Base-by-base conservation (phyloP, 2,888 invertebrate species). In the Oscheius sp. region DNA sequence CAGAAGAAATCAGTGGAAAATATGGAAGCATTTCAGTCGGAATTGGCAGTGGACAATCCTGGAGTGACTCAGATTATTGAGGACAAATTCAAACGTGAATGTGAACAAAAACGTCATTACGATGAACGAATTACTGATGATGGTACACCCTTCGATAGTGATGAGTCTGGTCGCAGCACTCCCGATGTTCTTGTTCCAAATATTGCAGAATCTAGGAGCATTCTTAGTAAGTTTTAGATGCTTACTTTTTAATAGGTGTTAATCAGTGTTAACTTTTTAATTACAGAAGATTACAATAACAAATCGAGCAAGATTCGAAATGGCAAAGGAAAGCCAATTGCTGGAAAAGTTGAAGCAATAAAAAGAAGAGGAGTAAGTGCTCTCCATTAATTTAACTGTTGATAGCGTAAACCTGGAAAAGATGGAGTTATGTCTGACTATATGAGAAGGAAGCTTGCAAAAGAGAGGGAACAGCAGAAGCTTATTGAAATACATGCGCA, bases 1-100 rank as follows among this genome's bases (percentile, higher is more conserved):
- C 20, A 36, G 28, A 41, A 54, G 20, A 68, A 67, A 22, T 20
- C 98, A 63, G 94, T 92, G 89, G 90, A 90, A 87, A 96, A 96
- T 87, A 88, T 96, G 50, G 92, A 94, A 81, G 96, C 97, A 87
- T 98, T 97, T 87, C 97, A 97, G 88, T 93, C 95, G 90, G 98
- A 98, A 88, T 88, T 98, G 66, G 97, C 98, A 88, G 96, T 96
- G 0, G 97, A 98, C 87, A 94, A 96, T 89, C 94, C 95, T 82
- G 97, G 97, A 2, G 95, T 96, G 64, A 97, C 97, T 0, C 96
- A 96, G 88, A 90, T 94, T 56, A 87, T 97, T 36, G 80, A 82
- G 50, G 26, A 54, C 24, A 57, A 36, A 54, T 32, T 33, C 28
- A 24, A 62, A 32, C 17, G 33, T n/a, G 22, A 20, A 14, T n/a